phyloP scores from a whole-genome alignment of 2,797 vertebrate genomes.

The Nyctibius grandis region DNA sequence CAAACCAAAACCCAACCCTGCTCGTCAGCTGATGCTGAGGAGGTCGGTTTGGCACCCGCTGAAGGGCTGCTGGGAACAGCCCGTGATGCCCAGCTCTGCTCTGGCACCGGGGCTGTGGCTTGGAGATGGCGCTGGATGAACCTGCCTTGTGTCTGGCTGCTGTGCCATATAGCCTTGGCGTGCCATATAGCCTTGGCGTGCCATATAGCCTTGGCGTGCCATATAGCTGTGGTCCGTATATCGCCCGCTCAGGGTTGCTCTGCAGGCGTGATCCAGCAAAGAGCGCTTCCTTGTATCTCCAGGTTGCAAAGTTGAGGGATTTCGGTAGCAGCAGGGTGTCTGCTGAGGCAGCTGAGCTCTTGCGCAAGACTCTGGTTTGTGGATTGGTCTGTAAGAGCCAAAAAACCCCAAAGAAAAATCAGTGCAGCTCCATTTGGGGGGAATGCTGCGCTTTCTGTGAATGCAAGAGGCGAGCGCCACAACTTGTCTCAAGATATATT shows the following conservation, averaged over 20 bases:
- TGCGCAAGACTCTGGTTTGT: neutral
- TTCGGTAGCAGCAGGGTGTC: fast-evolving
- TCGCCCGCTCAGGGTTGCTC: fast-evolving
- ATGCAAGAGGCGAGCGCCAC: neutral
- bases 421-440: neutral
- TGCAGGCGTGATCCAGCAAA: fast-evolving
- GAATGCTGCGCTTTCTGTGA: neutral
- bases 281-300: neutral
- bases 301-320: neutral
- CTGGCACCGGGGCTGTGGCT: neutral
- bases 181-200: too few species aligned
- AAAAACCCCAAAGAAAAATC: neutral
- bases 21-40: neutral
- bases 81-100: neutral
- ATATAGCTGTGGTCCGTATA: fast-evolving
- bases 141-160: fast-evolving
- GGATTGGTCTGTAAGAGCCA: neutral
- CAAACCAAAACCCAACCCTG: too few species aligned
- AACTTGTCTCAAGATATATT: neutral
- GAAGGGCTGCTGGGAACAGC: neutral
- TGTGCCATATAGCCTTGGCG: too few species aligned
- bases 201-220: too few species aligned
- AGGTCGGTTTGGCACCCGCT: neutral
- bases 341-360: neutral
- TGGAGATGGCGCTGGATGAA: neutral